Conservation (phyloP, 30 jellyfish, hydroid and myxozoan species). For the Rhopilema esculentum region DNA sequence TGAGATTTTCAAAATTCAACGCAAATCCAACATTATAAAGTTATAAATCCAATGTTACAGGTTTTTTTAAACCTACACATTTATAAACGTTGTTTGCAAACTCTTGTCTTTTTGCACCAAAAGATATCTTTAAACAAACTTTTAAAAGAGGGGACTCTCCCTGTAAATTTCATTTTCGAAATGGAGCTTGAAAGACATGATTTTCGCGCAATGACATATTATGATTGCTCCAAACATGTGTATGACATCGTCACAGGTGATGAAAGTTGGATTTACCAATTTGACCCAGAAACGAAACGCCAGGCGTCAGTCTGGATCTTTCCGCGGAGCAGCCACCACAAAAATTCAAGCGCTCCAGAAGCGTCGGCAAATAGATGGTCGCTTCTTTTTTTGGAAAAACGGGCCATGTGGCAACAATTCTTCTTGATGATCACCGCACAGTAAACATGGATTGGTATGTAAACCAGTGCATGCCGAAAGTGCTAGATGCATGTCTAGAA, state of each 20-base stretch:
- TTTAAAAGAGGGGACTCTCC: too few species aligned
- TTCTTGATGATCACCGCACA: neutral
- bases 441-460: neutral
- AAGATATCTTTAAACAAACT: too few species aligned
- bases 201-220: too few species aligned
- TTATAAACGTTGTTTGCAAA: too few species aligned
- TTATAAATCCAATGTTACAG: too few species aligned
- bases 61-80: too few species aligned
- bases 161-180: too few species aligned
- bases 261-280: neutral
- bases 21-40: too few species aligned
- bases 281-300: neutral
- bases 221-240: neutral
- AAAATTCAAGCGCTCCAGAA: neutral
- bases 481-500: neutral
- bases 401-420: neutral
- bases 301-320: neutral
- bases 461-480: neutral
- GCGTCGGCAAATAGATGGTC: neutral
- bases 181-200: too few species aligned
- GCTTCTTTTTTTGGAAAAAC: neutral
- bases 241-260: neutral
- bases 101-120: too few species aligned
- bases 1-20: too few species aligned
- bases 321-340: neutral